Evolutionary conservation across 2,888 invertebrate genomes (phyloP), one percentile per base, ranked within the genome.

Genomic region (Papilio protenor): DNA sequence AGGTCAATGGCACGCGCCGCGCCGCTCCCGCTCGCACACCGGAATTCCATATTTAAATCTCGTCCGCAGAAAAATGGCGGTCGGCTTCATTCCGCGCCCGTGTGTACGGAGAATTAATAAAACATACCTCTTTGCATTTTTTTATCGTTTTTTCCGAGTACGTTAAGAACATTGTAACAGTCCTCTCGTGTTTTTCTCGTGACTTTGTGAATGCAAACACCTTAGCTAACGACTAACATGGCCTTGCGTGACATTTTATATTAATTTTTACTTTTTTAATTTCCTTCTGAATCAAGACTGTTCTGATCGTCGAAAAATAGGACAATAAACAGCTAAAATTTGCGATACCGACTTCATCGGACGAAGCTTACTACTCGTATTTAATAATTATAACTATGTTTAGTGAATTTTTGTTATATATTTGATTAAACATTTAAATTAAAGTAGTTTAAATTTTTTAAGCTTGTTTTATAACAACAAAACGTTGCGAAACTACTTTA

Each of bases 31-130:
- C 94, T 94, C 94, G 91, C 94, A 94, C 94, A 94, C 94, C 94
- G 94, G 94, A 94, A 94, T 94, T 94, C 94, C 94, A 94, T 94
- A 94, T 94, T 94, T 94, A 94, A 94, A 94, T 94, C 94, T 94
- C 93, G 93, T 92, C 94, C 94, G 94, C 94, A 94, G 93, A 94
- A 94, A 94, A 94, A 94, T 94, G 94, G 94, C 94, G 92, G 91
- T 91, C 85, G 86, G 84, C 91, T 93, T 87, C 93, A 93, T 93
- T 93, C 93, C 92, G 88, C 89, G 87, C 85, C 86, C 89, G 88
- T 91, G 89, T 91, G 91, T 94, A 94, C 92, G 90, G 87, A 88
- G 94, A 94, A 94, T 94, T 93, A 94, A 94, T 94, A 94, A 94
- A 93, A 92, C 92, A 93, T 91, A 90, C 90, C 88, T 89, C 87